Percentiles rank a stretch among this genome's conserved stretches.
phyloP scores from a whole-genome alignment of 2,888 invertebrate species.

The Odontomyia ornata region DNA sequence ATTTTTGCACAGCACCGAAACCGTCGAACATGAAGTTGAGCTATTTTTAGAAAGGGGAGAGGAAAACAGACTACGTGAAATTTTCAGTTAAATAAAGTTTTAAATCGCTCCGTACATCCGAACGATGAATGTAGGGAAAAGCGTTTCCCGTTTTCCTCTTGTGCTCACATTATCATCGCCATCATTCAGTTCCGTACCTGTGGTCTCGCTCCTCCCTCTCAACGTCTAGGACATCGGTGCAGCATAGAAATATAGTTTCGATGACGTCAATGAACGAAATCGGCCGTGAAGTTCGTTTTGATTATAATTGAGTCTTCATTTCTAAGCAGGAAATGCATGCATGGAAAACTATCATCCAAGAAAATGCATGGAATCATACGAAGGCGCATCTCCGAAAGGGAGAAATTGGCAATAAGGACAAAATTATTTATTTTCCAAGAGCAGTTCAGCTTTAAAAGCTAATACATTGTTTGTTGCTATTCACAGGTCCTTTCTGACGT shows the following conservation, averaged over 20 bases:
- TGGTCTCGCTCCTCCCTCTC: background rate
- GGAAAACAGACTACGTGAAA: constrained; percentile 13
- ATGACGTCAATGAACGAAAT: constrained; percentile 28
- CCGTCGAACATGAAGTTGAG: background rate
- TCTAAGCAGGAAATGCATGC: background rate
- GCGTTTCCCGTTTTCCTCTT: background rate
- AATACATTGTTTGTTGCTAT: constrained; percentile 6
- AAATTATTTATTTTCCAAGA: background rate
- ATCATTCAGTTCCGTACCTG: too few species aligned
- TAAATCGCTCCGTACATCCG: constrained; percentile 4
- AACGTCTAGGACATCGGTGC: background rate
- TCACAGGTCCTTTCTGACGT: constrained; percentile 26
- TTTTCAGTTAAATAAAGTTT: constrained; percentile 27
- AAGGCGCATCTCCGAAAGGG: background rate
- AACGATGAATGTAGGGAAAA: background rate
- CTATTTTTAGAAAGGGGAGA: constrained; percentile 18
- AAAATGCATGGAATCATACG: too few species aligned
- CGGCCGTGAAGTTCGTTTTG: constrained; percentile 11
- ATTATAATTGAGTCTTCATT: background rate
- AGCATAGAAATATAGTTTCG: constrained; percentile 6
- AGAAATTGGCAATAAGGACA: background rate
- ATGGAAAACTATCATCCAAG: too few species aligned
- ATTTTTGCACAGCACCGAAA: too few species aligned
- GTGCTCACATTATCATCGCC: background rate
- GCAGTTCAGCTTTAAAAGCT: background rate